Evolutionary conservation across 1,140 invertebrate genomes (phyloP).

Genomic region (Scaptomyza pallida): DNA sequence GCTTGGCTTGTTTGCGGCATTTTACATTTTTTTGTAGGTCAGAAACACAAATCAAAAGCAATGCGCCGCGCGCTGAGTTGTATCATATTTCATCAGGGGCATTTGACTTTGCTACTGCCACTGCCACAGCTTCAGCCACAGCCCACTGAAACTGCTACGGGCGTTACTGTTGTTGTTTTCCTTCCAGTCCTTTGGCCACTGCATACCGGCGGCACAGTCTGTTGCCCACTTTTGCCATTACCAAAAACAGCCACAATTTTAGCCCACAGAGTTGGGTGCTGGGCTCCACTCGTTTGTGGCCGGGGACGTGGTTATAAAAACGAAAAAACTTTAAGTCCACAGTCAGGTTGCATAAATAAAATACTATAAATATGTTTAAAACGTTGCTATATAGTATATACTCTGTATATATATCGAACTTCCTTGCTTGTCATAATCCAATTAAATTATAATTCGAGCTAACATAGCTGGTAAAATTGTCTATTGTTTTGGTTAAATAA

Average conservation of each 20-base stretch:
- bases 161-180: conserved; percentile 2
- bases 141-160: not conserved
- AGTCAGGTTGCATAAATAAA: conserved; percentile 2
- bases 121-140: not conserved
- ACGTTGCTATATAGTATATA: no score
- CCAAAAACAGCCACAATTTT: conserved; percentile 34
- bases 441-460: no score
- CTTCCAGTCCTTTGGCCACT: conserved; percentile 1
- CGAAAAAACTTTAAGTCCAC: conserved; percentile 68
- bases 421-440: no score
- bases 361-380: not conserved
- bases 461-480: no score
- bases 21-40: conserved; percentile 69
- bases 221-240: conserved; percentile 38
- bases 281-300: conserved; percentile 16
- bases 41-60: conserved; percentile 80
- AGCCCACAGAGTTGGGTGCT: not conserved
- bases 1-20: conserved; percentile 64
- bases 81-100: conserved; percentile 77
- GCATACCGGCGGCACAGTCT: conserved; percentile 6
- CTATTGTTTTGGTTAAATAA: no score
- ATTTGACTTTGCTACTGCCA: conserved; percentile 36
- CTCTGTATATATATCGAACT: no score
- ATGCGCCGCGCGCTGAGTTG: conserved; percentile 62
- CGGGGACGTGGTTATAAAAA: conserved; percentile 51